Base-by-base conservation (phyloP, 2,113 vertebrate species). In the Psophia crepitans region DNA sequence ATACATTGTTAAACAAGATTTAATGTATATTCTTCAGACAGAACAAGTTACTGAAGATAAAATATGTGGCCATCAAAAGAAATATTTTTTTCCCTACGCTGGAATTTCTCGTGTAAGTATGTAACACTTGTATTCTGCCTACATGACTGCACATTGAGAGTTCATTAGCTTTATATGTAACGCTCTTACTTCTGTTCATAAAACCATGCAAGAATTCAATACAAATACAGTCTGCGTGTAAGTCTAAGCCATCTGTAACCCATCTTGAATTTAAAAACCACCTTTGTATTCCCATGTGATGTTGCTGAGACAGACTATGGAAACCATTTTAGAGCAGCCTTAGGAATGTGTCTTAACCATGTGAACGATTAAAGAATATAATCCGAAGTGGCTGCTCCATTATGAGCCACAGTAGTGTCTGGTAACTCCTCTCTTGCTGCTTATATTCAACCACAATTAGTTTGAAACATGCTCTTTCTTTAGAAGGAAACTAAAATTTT, bases 1-100 rank as follows among this genome's bases (percentile, higher is more conserved):
- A 91, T 75, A 83, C 77, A 94, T 87, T 93, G 81, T 93, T 94
- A 91, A 91, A 87, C 41, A 91, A 94, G 63, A 75, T 81, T 84
- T 92, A 92, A 57, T 48, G 51, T 56, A 51, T 68, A 69, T 82
- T 95, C 46, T 74, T 74, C 44, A 93, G 73, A 84, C 37, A 70
- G 61, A 94, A 82, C 4, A 80, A 65, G 57, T 41, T 71, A 78
- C 71, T 51, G n/a, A 84, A 41, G 41, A 93, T 76, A 89, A 96
- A 75, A 71, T 64, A 77, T 27, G 5, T 56, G 23, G 18, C 41
- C 33, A 93, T 64, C 54, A 58, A 84, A 87, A 87, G 8, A 88
- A 93, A 81, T n/a, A 39, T 23, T 69, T 91, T 91, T 83, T 74
- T 73, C 48, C 61, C 48, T 83, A n/a, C 61, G 15, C 43, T 89